Conservation (phyloP, 2,888 invertebrate species). For the Hartigia nigra region DNA sequence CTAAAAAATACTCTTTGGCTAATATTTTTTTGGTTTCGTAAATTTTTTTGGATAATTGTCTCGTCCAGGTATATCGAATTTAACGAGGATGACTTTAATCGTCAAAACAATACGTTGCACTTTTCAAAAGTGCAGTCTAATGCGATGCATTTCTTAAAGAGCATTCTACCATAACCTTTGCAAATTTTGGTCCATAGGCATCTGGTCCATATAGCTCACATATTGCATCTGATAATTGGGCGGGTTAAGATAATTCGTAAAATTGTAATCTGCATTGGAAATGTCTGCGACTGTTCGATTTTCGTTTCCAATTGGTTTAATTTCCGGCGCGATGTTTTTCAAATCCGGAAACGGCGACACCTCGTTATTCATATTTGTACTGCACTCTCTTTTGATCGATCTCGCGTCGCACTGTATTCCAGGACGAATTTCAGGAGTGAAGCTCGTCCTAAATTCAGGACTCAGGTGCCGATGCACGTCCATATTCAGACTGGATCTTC, state of each 20-base stretch:
- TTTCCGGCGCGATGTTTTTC: slow-evolving; percentile 35
- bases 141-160: neutral
- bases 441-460: slow-evolving; percentile 47
- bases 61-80: neutral
- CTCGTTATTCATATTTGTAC: slow-evolving; percentile 34
- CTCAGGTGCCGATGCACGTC: slow-evolving; percentile 39
- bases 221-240: slow-evolving; percentile 59
- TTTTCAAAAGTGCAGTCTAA: neutral
- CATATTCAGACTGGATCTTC: slow-evolving; percentile 38
- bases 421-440: slow-evolving; percentile 35
- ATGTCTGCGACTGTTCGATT: slow-evolving; percentile 46
- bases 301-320: slow-evolving; percentile 38
- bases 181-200: slow-evolving; percentile 55
- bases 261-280: slow-evolving; percentile 49
- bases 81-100: neutral
- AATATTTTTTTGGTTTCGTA: slow-evolving; percentile 2
- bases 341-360: slow-evolving; percentile 42
- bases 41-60: neutral
- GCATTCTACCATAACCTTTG: slow-evolving; percentile 57
- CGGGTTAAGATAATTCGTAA: slow-evolving; percentile 50
- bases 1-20: slow-evolving; percentile 25
- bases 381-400: slow-evolving; percentile 51
- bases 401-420: slow-evolving; percentile 32
- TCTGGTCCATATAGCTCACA: slow-evolving; percentile 57
- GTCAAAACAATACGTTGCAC: neutral